Conservation (phyloP, 2,888 invertebrate species). For the Leptinotarsa juncta region DNA sequence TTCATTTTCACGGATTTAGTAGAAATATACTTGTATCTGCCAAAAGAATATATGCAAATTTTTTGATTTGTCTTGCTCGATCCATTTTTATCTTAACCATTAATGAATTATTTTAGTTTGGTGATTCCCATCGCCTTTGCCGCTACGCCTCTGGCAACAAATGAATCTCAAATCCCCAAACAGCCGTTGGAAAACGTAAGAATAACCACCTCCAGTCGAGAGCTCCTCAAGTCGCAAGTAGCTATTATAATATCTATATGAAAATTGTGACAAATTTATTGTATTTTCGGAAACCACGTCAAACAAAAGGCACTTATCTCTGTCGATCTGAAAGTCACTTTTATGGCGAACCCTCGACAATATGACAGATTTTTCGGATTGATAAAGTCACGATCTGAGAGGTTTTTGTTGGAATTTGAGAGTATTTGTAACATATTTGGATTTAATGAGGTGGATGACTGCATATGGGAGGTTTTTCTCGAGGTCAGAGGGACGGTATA, state of each 20-base stretch:
- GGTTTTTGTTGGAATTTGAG: slow-evolving; percentile 35
- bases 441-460: slow-evolving; percentile 38
- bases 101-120: too few species aligned
- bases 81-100: too few species aligned
- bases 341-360: slow-evolving; percentile 48
- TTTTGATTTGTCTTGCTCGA: too few species aligned
- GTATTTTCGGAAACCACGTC: slow-evolving; percentile 53
- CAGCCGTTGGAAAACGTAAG: slow-evolving; percentile 50
- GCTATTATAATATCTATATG: slow-evolving; percentile 54
- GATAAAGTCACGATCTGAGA: slow-evolving; percentile 50
- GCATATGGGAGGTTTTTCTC: slow-evolving; percentile 12
- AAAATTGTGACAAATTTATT: slow-evolving; percentile 56
- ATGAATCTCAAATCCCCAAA: slow-evolving; percentile 39
- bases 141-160: neutral
- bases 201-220: slow-evolving; percentile 51
- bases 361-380: slow-evolving; percentile 48
- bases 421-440: slow-evolving; percentile 40
- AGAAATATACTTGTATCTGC: too few species aligned
- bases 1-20: too few species aligned
- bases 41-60: too few species aligned
- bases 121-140: too few species aligned
- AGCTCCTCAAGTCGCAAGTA: slow-evolving; percentile 49
- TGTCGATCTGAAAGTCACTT: slow-evolving; percentile 54
- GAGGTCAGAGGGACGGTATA: neutral
- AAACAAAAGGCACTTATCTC: slow-evolving; percentile 52